Base-by-base conservation (phyloP, 2,797 vertebrate genomes). In the Squalus acanthias region DNA sequence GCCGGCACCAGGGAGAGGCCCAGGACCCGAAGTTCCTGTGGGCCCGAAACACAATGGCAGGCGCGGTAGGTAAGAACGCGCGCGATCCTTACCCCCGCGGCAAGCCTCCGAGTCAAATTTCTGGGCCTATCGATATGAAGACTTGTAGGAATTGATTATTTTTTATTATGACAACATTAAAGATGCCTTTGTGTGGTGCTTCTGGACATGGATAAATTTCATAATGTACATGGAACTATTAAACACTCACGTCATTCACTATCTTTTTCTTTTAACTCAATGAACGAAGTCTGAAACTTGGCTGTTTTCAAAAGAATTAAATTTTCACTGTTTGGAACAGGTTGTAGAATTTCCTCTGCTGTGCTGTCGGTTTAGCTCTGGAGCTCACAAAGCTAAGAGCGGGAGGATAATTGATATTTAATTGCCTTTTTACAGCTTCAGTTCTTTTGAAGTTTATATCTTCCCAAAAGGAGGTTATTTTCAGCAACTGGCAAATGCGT, bases 401-500 rank as follows among this genome's bases (percentile, higher is more conserved):
- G 15, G 15, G 33, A 9, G 29, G 17, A n/a, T 92, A 39, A n/a
- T 63, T n/a, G 29, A 92, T 92, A n/a, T 33, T 92, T 65, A 92
- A 60, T 33, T 91, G 88, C 57, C 12, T 20, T 65, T 65, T 92
- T 67, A 67, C 60, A 92, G 60, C 2, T 22, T 92, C 17, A 39
- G 57, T 22, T 85, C 46, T 22, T 85, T 50, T 85, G 82, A 50
- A 50, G 82, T 7, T 60, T 89, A 10, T 33, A 89, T 89, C 26
- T 60, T 89, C 87, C 87, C 82, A 85, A 89, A 89, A 89, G 53
- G 57, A 89, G 53, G 53, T 60, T 89, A 89, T 33, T 57, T 89
- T 89, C 53, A 89, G 24, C 24, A 60, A 60, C 57, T 33, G 53
- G 9, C 50, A 50, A 15, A 53, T 88, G 87, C 53, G 57, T 60